Conservation (phyloP, 1,140 invertebrate species). For the Sminthurides bifidus region DNA sequence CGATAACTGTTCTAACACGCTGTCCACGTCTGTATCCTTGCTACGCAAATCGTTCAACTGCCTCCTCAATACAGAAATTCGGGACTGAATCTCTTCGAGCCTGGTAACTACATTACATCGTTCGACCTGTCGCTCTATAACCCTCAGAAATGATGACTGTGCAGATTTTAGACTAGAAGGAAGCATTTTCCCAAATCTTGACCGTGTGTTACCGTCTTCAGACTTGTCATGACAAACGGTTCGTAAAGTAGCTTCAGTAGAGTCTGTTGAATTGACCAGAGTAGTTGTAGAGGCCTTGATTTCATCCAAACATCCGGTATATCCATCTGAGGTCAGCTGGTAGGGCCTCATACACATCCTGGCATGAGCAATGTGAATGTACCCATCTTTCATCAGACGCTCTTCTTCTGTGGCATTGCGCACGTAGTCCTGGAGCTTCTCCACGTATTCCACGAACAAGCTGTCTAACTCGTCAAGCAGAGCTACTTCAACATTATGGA, state of each 20-base stretch:
- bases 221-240: no score
- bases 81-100: neutral
- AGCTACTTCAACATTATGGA: no score
- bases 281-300: no score
- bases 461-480: neutral
- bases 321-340: neutral
- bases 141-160: neutral
- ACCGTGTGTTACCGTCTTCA: no score
- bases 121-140: neutral
- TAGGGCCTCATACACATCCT: neutral
- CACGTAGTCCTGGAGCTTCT: neutral
- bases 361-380: slow-evolving; percentile 3
- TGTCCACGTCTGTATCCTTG: neutral
- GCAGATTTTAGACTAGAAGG: slow-evolving; percentile 1
- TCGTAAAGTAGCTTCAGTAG: no score
- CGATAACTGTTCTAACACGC: neutral
- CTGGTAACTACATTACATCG: slow-evolving; percentile 2
- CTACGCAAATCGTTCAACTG: no score
- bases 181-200: neutral
- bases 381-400: neutral
- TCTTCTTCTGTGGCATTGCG: neutral
- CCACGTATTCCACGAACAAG: neutral
- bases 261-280: no score
- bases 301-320: no score
- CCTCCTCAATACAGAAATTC: neutral